Evolutionary conservation across 2,888 invertebrate genomes (phyloP).

Genomic region (Tigriopus californicus): DNA sequence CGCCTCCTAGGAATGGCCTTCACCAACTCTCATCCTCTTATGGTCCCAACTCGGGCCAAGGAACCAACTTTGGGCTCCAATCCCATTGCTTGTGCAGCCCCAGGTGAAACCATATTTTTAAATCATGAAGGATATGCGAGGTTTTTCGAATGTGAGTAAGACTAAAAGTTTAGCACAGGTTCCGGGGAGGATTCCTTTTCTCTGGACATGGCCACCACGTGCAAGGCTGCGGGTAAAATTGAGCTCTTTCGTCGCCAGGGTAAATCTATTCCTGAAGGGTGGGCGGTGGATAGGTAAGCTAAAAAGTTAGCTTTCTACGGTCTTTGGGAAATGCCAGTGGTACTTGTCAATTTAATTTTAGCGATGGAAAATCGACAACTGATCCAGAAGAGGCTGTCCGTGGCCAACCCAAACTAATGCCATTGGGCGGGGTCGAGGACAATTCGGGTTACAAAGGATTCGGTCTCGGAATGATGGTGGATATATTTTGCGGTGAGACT

Average conservation of each 20-base stretch:
- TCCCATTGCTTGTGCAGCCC: constrained; percentile 50
- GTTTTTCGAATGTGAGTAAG: too few relatives aligned
- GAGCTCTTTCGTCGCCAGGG: constrained; percentile 9
- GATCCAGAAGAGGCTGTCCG: constrained; percentile 44
- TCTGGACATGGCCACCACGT: constrained; percentile 87
- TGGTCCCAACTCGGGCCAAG: constrained; percentile 54
- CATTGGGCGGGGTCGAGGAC: constrained; percentile 43
- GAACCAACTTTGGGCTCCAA: constrained; percentile 61
- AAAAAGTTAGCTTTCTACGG: too few relatives aligned
- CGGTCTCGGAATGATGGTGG: constrained; percentile 65
- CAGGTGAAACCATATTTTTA: constrained; percentile 26
- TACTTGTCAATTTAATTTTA: too few relatives aligned
- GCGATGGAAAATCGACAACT: constrained; percentile 23
- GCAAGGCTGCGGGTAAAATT: constrained; percentile 79
- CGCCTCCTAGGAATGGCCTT: constrained; percentile 56
- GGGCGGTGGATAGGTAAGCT: not conserved
- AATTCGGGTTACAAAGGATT: constrained; percentile 74
- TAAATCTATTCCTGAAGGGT: not conserved
- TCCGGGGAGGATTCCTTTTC: constrained; percentile 46
- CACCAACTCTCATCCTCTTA: constrained; percentile 76
- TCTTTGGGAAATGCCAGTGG: too few relatives aligned
- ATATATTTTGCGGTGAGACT: constrained; percentile 51
- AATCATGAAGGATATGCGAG: too few relatives aligned
- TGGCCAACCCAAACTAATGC: constrained; percentile 25
- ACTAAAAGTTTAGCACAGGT: too few relatives aligned